Conservation (phyloP, 2,797 vertebrate species). For the Cryptoblepharus egeriae region DNA sequence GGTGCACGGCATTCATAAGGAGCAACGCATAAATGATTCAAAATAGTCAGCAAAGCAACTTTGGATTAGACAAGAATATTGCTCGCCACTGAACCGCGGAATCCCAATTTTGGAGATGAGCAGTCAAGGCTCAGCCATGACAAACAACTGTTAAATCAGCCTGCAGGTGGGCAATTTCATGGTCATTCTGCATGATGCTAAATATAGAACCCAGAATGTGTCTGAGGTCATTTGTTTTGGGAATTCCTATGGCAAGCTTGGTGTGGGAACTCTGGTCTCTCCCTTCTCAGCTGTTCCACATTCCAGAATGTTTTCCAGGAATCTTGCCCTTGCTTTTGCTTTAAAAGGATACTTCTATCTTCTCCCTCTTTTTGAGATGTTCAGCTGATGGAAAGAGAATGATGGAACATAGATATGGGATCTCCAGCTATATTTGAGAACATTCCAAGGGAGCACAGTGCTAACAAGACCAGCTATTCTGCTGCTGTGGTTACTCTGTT, state of each 20-base stretch:
- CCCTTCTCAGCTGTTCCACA: slow-evolving; percentile 65
- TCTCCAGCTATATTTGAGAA: slow-evolving; percentile 6
- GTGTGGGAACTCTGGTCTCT: slow-evolving; percentile 31
- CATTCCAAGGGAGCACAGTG: slow-evolving; percentile 11
- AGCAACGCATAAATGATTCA: not conserved
- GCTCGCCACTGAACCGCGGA: not conserved
- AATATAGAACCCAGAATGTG: slow-evolving; percentile 58
- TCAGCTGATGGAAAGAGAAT: slow-evolving; percentile 55
- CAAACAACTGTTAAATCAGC: slow-evolving; percentile 41
- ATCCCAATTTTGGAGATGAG: slow-evolving; percentile 4
- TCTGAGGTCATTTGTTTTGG: slow-evolving; percentile 51
- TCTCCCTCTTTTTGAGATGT: slow-evolving; percentile 44
- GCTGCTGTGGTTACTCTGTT: not conserved
- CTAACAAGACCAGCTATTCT: not conserved
- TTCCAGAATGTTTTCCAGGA: slow-evolving; percentile 59
- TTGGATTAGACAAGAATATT: not conserved
- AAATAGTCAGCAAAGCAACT: not conserved
- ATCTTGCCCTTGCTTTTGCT: slow-evolving; percentile 59
- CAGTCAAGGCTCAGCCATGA: slow-evolving; percentile 49
- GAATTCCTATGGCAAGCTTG: slow-evolving; percentile 7
- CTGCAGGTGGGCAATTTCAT: slow-evolving; percentile 59
- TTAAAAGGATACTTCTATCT: slow-evolving; percentile 48
- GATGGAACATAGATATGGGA: not conserved
- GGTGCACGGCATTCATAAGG: not conserved
- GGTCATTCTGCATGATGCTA: slow-evolving; percentile 37